Conservation (phyloP, 2,113 vertebrate genomes). For the Oryctolagus cuniculus region mOryCun1.1 NC_091436.1:48707501-48708000, state of each 20-base stretch:
- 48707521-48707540: background rate
- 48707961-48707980: background rate
- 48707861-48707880: too few relatives aligned
- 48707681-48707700: background rate
- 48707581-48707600: too few relatives aligned
- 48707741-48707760: background rate
- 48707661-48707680: background rate
- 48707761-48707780: background rate
- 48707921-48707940: background rate
- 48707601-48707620: background rate
- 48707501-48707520: too few relatives aligned
- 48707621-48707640: background rate
- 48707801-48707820: background rate
- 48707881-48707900: background rate
- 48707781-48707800: background rate
- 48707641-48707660: background rate
- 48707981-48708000: background rate
- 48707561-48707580: background rate
- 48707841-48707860: background rate
- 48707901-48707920: background rate
- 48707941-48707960: background rate
- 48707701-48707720: background rate
- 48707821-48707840: background rate
- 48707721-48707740: background rate
- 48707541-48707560: background rate